Base-by-base conservation (phyloP, 2,113 vertebrate genomes). In the Hemibagrus wyckioides region DNA sequence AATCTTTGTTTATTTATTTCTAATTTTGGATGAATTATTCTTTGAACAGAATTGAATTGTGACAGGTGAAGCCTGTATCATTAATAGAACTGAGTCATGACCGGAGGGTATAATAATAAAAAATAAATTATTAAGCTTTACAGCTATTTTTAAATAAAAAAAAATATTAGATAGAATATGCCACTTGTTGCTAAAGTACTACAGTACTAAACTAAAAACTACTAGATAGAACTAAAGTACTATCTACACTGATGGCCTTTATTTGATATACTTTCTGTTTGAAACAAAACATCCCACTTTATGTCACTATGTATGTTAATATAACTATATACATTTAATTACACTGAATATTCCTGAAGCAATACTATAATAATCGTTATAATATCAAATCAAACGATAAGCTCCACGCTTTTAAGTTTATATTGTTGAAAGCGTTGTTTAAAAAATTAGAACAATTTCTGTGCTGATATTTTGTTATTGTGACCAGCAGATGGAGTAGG, bases 401-500 rank as follows among this genome's bases (percentile, higher is more conserved):
- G n/a, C n/a, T 19, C 3, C 17, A 4, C 30, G 48, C 30, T 19
- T 52, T 52, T 4, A 17, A 54, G 6, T 30, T 3, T 48, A 2
- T 50, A 21, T 30, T 50, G 4, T 65, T 2, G 7, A 82, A 63
- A 14, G 80, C 9, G 36, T 14, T 84, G 52, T 59, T n/a, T 59
- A 52, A 73, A 13, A 39, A n/a, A n/a, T n/a, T n/a, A n/a, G 69
- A 3, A 6, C 28, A 13, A 9, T 61, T 21, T 21, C 23, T 11
- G 15, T 52, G 19, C 3, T 30, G 10, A 36, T 4, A 33, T 71
- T 3, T 87, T 83, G 11, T 28, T 59, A 33, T 50, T 83, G 61
- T 85, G 48, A 61, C 90, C 92, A 89, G 84, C 89, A 94, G 93
- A 67, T 71, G 90, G 73, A 69, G 81, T 67, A 86, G 91, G 54